Conservation (phyloP, 1,140 invertebrate genomes). For the Caenorhabditis brenneri region DNA sequence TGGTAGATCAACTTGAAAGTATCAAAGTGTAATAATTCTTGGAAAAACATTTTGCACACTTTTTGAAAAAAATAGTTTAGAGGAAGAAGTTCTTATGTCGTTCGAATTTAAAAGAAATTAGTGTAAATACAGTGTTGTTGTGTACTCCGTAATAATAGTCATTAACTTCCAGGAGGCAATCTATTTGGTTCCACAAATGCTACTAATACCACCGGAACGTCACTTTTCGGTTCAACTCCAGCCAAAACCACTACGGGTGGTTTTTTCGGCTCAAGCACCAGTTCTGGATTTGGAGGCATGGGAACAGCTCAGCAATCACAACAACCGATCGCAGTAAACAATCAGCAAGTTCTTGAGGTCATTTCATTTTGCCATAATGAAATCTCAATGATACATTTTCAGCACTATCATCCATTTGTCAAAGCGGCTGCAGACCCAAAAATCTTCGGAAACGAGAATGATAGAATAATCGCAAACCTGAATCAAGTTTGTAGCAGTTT, state of each 20-base stretch:
- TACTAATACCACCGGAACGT: neutral
- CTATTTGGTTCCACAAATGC: neutral
- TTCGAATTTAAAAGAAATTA: too few species aligned
- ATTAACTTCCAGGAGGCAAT: neutral
- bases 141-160: too few species aligned
- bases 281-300: neutral
- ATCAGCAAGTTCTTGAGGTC: slow-evolving; percentile 10
- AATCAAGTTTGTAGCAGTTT: slow-evolving; percentile 48
- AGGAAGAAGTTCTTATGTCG: too few species aligned
- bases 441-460: slow-evolving; percentile 47
- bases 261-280: neutral
- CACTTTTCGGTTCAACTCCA: slow-evolving; percentile 30
- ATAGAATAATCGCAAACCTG: slow-evolving; percentile 45
- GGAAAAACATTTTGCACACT: too few species aligned
- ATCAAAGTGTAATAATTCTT: neutral
- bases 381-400: neutral
- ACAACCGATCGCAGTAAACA: neutral
- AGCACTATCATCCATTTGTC: slow-evolving; percentile 48
- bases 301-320: neutral
- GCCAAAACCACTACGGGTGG: neutral
- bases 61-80: too few species aligned
- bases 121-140: too few species aligned
- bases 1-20: neutral
- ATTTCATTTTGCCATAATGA: neutral
- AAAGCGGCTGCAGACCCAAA: slow-evolving; percentile 44